Evolutionary conservation across 1,140 invertebrate genomes (phyloP), one percentile per base, ranked within the genome.

Genomic region (Ganaspis sp.): DNA sequence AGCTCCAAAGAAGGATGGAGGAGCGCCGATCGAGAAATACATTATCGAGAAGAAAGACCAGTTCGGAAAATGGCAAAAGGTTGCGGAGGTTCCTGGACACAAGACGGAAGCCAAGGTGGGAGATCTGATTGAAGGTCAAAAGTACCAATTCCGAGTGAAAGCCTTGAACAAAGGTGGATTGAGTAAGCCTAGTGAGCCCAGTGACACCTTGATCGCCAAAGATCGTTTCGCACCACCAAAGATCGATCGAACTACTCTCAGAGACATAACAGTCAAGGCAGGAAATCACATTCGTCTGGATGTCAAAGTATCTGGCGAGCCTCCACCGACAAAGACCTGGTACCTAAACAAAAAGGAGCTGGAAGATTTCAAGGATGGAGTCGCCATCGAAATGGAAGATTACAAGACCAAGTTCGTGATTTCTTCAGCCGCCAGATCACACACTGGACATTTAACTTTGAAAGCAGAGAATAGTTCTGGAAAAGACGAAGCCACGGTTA

Each of bases 31-130:
- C 85, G 96, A 96, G 34, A 96, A 96, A 45, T 99, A 99, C 88
- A 95, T 99, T 69, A 94, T 99, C 75, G 98, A 99, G 92, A 99
- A 98, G 93, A 98, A 98, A 87, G 98, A 99, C 87, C 95, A 97
- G 69, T 95, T 95, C 86, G 95, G 94, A 72, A 98, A 98, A 90
- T 98, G 97, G 97, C 94, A 96, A 79, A 97, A 97, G 83, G 96
- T 95, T n/a, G 92, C 93, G 71, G 97, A 98, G 92, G 93, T 96
- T 6, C 95, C 96, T 83, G 96, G 95, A 5, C 94, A 94, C 79
- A 96, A 96, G 91, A 95, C 94, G 21, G 95, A 97, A 87, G 96
- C 94, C n/a, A 94, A 94, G 79, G 95, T 99, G 0, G 95, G 95
- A 8, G 98, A 99, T 88, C 92, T 99, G 34, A 94, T 97, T 69